phyloP scores from a whole-genome alignment of 2,888 invertebrate species.

The Sinodicranocentrus sp. region DNA sequence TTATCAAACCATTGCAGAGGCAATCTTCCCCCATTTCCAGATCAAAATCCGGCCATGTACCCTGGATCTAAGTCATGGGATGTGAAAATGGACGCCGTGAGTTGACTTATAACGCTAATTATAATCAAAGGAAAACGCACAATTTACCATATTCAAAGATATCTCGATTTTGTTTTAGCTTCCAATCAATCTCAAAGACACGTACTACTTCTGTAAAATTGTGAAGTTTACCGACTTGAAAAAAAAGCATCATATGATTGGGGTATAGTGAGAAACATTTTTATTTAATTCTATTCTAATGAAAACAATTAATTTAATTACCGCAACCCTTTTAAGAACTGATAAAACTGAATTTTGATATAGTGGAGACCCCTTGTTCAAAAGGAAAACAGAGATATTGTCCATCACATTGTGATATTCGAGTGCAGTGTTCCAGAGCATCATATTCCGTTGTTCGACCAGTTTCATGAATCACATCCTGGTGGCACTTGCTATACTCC shows the following conservation, averaged over 20 bases:
- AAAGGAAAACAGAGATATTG: slow-evolving; percentile 82
- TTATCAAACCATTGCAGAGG: too few relatives aligned
- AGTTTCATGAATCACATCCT: slow-evolving; percentile 79
- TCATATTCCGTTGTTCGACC: slow-evolving; percentile 2
- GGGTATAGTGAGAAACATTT: slow-evolving; percentile 79
- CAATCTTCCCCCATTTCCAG: slow-evolving; percentile 45
- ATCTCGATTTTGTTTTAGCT: slow-evolving; percentile 35
- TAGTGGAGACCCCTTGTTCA: slow-evolving; percentile 81
- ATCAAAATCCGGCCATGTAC: slow-evolving; percentile 13
- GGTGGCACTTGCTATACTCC: slow-evolving; percentile 84
- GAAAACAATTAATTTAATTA: not conserved
- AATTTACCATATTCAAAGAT: not conserved
- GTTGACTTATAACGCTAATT: not conserved
- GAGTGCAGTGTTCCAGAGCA: slow-evolving; percentile 82
- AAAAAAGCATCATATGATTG: slow-evolving; percentile 89
- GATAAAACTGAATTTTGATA: slow-evolving; percentile 2
- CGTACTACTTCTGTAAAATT: slow-evolving; percentile 93
- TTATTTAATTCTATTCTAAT: not conserved
- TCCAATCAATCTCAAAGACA: slow-evolving; percentile 80
- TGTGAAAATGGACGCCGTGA: slow-evolving; percentile 72
- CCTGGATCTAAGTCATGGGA: slow-evolving; percentile 73
- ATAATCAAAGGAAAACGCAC: not conserved
- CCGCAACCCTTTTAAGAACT: too few relatives aligned
- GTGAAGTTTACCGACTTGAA: slow-evolving; percentile 86
- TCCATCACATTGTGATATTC: slow-evolving; percentile 93